Percentiles rank a stretch among this genome's conserved stretches.
These are phyloP conservation scores for Ptilonorhynchus violaceus DNA, from an alignment of 2,113 vertebrate genomes.

Conservation along the genomic window DNA sequence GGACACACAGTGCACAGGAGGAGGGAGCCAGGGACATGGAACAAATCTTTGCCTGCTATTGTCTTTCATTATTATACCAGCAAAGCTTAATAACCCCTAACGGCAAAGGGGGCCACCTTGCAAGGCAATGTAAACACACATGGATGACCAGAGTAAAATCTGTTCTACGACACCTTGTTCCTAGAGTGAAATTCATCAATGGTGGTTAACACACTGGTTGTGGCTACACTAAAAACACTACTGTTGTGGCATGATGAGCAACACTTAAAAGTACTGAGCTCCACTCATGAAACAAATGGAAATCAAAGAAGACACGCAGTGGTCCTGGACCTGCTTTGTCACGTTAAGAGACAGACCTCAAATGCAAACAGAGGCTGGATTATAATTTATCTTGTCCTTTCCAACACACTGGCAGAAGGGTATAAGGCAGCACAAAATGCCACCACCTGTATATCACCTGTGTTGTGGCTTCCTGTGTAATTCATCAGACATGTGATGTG, in stretches of 20 bases:
- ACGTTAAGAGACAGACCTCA: background rate
- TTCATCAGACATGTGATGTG: background rate
- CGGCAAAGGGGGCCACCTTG: background rate
- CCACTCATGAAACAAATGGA: background rate
- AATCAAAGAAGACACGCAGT: background rate
- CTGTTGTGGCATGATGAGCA: background rate
- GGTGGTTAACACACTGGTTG: background rate
- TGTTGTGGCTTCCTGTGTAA: background rate
- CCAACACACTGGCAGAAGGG: background rate
- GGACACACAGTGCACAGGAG: background rate
- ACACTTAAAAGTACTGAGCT: background rate
- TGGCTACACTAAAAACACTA: background rate
- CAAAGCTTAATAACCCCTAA: background rate
- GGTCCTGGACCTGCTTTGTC: background rate
- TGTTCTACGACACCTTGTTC: background rate
- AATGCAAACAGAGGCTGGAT: background rate
- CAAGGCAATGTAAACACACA: accelerated
- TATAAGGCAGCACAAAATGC: background rate
- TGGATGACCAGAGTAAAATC: background rate
- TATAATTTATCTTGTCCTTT: background rate
- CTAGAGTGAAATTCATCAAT: background rate
- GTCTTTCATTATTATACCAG: background rate
- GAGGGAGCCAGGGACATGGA: background rate
- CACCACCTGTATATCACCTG: no score
- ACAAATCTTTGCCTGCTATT: background rate